These are phyloP conservation scores for Microctonus hyperodae DNA, from an alignment of 2,888 invertebrate genomes.

Conservation along the genomic window DNA sequence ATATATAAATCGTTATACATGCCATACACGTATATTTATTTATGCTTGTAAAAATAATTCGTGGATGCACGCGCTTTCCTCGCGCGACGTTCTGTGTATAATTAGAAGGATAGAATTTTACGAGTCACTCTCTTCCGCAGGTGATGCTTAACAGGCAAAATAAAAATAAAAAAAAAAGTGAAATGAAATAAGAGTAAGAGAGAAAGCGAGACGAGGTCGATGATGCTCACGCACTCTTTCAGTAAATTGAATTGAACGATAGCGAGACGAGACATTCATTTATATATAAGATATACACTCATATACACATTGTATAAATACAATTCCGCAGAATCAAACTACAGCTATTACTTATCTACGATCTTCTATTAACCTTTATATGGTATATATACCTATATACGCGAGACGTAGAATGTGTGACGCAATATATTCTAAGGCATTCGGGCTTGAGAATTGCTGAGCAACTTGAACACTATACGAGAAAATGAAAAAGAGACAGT, in stretches of 20 bases:
- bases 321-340: conserved; percentile 28
- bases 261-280: conserved; percentile 38
- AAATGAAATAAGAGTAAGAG: background rate
- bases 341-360: conserved; percentile 33
- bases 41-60: conserved; percentile 16
- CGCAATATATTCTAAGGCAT: conserved; percentile 28
- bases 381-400: conserved; percentile 4
- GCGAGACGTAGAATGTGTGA: conserved; percentile 23
- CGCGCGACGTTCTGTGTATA: conserved; percentile 39
- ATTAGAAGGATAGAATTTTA: conserved; percentile 52
- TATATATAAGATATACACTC: conserved; percentile 1
- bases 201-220: conserved; percentile 1
- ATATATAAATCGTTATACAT: conserved; percentile 16
- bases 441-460: conserved; percentile 31
- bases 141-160: conserved; percentile 19
- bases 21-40: conserved; percentile 15
- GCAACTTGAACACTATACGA: conserved; percentile 17
- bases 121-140: conserved; percentile 42
- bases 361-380: conserved; percentile 35
- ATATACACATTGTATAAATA: background rate
- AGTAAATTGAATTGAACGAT: conserved; percentile 55
- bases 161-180: no score
- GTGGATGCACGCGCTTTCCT: conserved; percentile 30
- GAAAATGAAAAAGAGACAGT: conserved; percentile 2
- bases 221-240: conserved; percentile 37